Evolutionary conservation across 2,113 vertebrate genomes (phyloP), one percentile per base, ranked within the genome.

Genomic region (Falco punctatus): DNA sequence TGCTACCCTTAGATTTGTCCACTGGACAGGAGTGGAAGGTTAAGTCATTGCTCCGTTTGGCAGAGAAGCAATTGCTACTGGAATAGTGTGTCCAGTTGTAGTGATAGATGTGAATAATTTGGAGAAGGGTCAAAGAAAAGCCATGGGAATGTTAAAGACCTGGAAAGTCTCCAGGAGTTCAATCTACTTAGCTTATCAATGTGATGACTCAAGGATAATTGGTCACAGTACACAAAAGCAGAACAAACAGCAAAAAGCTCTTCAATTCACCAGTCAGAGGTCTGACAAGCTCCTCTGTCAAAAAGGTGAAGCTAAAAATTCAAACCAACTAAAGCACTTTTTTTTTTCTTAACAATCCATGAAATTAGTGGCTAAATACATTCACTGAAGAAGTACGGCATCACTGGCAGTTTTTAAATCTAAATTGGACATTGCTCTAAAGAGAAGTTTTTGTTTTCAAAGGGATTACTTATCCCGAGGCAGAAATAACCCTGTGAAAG

Each of bases 131-230:
- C 94, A 96, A 77, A 81, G 27, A 92, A 95, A 96, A 96, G 93
- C 90, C 94, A 90, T 96, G 94, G 85, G 94, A 96, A 96, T 96
- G 91, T 88, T 93, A 92, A 95, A 88, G 87, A 88, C 58, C 85
- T 97, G 92, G 96, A 96, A 90, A 82, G 2, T 72, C 81, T 94
- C 94, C 96, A 97, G 85, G 49, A 92, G 51, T 88, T 75, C 86
- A 95, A 88, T 89, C 93, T 94, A 84, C 73, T 94, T 90, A 83
- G 73, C 23, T 96, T 94, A 93, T 96, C 90, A 77, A 69, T 0
- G 0, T 80, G 92, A 95, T 94, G 93, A 77, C 87, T 95, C 81
- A 73, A 92, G 27, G 81, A 88, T 95, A 90, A 92, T 74, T 86
- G 35, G 54, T 93, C 70, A 58, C 0, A 1, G 58, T 30, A 73